Base-by-base conservation (phyloP, 2,797 vertebrate species). In the Chaetodon trifasciatus region DNA sequence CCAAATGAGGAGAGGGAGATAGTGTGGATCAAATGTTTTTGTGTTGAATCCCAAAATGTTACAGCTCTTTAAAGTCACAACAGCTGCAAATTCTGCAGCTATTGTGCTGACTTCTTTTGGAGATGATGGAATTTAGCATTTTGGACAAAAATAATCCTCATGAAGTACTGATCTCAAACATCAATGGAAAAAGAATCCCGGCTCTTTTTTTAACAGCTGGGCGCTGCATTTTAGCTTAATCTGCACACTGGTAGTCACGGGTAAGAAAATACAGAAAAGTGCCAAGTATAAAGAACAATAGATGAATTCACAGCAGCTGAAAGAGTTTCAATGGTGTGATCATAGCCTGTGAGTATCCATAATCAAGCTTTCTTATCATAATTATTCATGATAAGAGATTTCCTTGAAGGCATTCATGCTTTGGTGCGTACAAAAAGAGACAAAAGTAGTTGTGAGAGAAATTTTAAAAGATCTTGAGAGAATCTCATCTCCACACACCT, bases 1-100 rank as follows among this genome's bases (percentile, higher is more conserved):
- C 74, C 70, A 86, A 91, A 90, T 84, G 86, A 90, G 79, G 69
- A 85, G 84, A 80, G 90, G 74, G 79, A 86, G 82, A 92, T 85
- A 89, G 74, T 70, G 83, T 39, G 74, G 84, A 92, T 92, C 82
- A 81, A 87, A 91, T 63, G 73, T 74, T 84, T 89, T 88, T 86
- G 82, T 81, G 78, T 83, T 49, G 68, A 85, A 88, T 89, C 84
- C 72, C 79, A 75, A 88, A 88, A 82, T 79, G 86, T 72, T 81
- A 70, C 80, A 86, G 88, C 89, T 89, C 83, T 87, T 86, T 84
- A 81, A 86, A 90, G 78, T 89, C 82, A 81, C 71, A 81, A 81
- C 62, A 84, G 88, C 87, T 83, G 77, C 69, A 80, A 66, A 86
- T 80, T 73, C 83, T 81, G 53, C 12, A 1, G 62, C 74, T 69